Percentiles rank a stretch among this genome's conserved stretches.
Conservation (phyloP, 1,140 invertebrate genomes). For the Drosophila repleta region DNA sequence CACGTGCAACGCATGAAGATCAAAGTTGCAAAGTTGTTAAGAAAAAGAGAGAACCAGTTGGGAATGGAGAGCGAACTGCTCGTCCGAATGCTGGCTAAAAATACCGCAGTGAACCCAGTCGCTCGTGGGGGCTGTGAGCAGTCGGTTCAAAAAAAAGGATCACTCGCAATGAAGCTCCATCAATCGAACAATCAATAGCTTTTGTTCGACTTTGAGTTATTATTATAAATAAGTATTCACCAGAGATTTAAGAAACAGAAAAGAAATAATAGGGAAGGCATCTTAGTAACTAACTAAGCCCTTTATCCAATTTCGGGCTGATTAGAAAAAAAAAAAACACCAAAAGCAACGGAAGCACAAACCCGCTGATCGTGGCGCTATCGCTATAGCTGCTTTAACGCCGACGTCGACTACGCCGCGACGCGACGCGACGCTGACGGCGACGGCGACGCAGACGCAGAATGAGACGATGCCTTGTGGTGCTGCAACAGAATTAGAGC, state of each 20-base stretch:
- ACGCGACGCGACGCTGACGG: neutral
- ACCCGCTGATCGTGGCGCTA: constrained; percentile 39
- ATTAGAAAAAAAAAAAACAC: constrained; percentile 15
- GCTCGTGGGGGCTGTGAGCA: constrained; percentile 36
- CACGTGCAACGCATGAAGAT: constrained; percentile 67
- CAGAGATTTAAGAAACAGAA: neutral
- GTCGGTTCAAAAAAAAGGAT: constrained; percentile 55
- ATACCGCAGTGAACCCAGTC: constrained; percentile 40
- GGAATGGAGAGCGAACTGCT: constrained; percentile 13
- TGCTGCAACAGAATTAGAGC: constrained; percentile 72
- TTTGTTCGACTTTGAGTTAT: neutral
- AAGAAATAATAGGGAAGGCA: neutral
- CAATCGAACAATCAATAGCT: neutral
- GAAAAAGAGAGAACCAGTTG: constrained; percentile 60
- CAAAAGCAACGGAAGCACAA: constrained; percentile 37
- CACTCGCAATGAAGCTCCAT: neutral
- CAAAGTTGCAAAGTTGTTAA: constrained; percentile 35
- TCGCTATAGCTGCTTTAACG: constrained; percentile 25
- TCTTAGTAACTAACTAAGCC: constrained; percentile 11
- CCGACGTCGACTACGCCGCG: constrained; percentile 10
- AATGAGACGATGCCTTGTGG: constrained; percentile 34
- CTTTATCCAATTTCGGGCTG: constrained; percentile 42
- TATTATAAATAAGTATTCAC: no score
- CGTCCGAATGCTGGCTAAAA: constrained; percentile 28
- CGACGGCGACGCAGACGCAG: constrained; percentile 3